These are phyloP conservation scores for Apostichopus parvimensis DNA, from an alignment of 35 echinoderm and acorn worm species.

Conservation along the genomic window DNA sequence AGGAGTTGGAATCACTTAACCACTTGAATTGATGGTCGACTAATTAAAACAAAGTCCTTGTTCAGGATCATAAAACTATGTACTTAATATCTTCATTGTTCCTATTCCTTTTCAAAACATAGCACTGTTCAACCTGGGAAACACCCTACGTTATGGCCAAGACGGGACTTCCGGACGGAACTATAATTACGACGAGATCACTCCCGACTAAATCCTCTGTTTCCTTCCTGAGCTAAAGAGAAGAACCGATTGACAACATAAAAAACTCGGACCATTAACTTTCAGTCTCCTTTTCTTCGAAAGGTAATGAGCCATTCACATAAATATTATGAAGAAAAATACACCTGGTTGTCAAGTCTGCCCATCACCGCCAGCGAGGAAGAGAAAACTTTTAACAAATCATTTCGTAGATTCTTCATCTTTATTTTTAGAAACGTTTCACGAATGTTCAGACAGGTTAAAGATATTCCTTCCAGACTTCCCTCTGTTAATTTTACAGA, in stretches of 20 bases:
- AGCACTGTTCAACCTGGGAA: background rate
- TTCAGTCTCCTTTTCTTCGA: background rate
- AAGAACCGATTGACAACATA: background rate
- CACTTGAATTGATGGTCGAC: background rate
- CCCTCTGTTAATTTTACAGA: background rate
- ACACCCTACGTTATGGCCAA: background rate
- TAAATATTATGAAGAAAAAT: constrained; percentile 16
- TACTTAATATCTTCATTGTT: background rate
- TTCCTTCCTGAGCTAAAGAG: background rate
- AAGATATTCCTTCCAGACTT: background rate
- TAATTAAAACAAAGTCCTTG: no score
- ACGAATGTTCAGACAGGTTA: background rate
- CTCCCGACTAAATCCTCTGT: background rate
- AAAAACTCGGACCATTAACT: constrained; percentile 3
- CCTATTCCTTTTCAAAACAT: background rate
- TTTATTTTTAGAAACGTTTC: background rate
- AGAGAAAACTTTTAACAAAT: constrained; percentile 7
- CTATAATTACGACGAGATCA: background rate
- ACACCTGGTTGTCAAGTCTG: background rate
- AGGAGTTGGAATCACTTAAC: background rate
- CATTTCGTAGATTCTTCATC: background rate
- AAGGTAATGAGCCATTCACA: constrained; percentile 1
- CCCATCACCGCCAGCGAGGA: no score
- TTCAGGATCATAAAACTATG: background rate
- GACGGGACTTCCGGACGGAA: background rate